A percentile compares a stretch with the other conserved stretches of the same genome.
Conservation (phyloP, 30 jellyfish, hydroid and myxozoan species). For the Hydractinia echinata region DNA sequence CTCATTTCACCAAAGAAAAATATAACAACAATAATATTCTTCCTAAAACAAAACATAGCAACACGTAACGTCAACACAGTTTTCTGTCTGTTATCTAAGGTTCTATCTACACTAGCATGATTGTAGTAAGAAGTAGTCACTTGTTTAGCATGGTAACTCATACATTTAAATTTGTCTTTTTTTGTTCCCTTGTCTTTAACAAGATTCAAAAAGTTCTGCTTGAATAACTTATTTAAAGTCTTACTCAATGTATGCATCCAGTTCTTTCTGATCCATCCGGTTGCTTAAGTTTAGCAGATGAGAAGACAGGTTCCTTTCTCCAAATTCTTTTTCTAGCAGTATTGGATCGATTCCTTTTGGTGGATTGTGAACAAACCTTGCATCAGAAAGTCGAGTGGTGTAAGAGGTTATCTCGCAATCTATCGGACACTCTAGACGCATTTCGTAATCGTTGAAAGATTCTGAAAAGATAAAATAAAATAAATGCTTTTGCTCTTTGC, state of each 20-base stretch:
- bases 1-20: conserved; percentile 30
- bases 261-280: not conserved
- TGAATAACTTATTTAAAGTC: too few species aligned
- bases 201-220: too few species aligned
- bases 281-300: conserved; percentile 4
- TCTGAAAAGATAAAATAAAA: not conserved
- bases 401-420: conserved; percentile 18
- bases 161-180: too few species aligned
- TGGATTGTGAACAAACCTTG: conserved; percentile 20
- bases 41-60: not conserved
- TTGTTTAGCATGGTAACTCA: too few species aligned
- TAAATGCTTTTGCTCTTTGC: not conserved
- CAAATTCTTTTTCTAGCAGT: not conserved
- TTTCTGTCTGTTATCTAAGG: too few species aligned
- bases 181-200: too few species aligned
- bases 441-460: conserved; percentile 26
- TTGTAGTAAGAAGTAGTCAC: too few species aligned
- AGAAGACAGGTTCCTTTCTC: not conserved
- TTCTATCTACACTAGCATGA: too few species aligned
- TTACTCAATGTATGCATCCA: conserved; percentile 21
- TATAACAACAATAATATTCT: conserved; percentile 16
- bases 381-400: not conserved
- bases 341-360: conserved; percentile 20
- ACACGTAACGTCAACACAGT: not conserved
- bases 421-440: conserved; percentile 25